Conservation (phyloP, 2,888 invertebrate species). For the Apamea monoglypha region DNA sequence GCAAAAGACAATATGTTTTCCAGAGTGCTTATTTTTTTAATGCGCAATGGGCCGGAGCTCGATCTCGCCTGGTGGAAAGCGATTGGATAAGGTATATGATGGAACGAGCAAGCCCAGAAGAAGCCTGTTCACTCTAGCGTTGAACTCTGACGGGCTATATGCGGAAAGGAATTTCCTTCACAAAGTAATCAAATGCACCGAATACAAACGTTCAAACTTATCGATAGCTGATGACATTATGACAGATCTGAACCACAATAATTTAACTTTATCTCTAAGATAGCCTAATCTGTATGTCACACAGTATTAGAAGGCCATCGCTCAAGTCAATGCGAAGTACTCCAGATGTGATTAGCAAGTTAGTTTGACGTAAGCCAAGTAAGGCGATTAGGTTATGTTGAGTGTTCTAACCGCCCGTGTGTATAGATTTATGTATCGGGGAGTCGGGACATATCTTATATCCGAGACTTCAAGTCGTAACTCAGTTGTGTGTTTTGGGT, state of each 20-base stretch:
- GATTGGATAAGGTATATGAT: too few species aligned
- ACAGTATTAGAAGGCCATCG: constrained; percentile 44
- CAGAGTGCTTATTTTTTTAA: too few species aligned
- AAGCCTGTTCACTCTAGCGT: too few species aligned
- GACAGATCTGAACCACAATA: constrained; percentile 16
- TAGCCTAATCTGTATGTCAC: constrained; percentile 40
- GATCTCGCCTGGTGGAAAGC: too few species aligned
- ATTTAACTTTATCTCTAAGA: constrained; percentile 21
- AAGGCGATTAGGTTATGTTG: constrained; percentile 18
- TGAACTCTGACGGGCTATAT: too few species aligned
- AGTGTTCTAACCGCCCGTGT: constrained; percentile 29
- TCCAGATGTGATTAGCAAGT: constrained; percentile 53
- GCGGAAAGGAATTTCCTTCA: neutral
- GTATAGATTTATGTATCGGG: constrained; percentile 43
- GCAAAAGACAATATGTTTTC: too few species aligned
- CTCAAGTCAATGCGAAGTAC: constrained; percentile 34
- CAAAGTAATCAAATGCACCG: constrained; percentile 1
- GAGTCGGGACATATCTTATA: constrained; percentile 16
- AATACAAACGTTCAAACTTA: neutral
- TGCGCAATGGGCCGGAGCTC: too few species aligned
- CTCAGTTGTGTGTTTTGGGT: constrained; percentile 23
- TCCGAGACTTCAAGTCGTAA: constrained; percentile 22
- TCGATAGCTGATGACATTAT: neutral
- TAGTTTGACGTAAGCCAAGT: constrained; percentile 26
- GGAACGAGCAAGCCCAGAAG: too few species aligned